phyloP scores from a whole-genome alignment of 2,888 invertebrate species.

The Drosophila yooni region DNA sequence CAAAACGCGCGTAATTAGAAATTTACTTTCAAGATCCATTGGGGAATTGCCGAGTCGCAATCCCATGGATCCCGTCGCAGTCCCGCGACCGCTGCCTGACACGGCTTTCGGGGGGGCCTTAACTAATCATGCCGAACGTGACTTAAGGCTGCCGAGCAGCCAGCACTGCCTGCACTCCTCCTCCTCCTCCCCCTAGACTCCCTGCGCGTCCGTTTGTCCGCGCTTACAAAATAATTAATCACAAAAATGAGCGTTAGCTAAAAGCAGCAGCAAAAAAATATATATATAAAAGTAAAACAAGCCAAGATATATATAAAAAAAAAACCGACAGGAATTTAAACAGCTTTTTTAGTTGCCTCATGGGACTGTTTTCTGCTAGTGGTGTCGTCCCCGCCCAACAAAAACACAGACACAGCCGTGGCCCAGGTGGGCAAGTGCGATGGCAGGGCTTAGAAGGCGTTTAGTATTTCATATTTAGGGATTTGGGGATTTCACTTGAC shows the following conservation, averaged over 20 bases:
- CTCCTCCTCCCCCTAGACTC: not conserved
- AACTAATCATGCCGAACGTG: constrained; percentile 82
- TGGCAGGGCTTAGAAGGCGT: constrained; percentile 65
- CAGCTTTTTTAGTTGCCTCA: constrained; percentile 78
- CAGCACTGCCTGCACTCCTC: constrained; percentile 11
- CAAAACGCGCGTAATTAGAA: constrained; percentile 81
- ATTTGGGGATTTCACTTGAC: constrained; percentile 69
- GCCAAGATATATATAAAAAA: constrained; percentile 16
- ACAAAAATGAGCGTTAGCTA: constrained; percentile 68
- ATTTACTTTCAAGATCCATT: constrained; percentile 81
- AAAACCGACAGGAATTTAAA: constrained; percentile 69
- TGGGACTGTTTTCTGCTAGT: constrained; percentile 67
- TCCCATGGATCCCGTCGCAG: constrained; percentile 33
- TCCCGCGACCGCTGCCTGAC: constrained; percentile 67
- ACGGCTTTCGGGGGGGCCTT: constrained; percentile 64
- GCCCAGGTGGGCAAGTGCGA: constrained; percentile 68
- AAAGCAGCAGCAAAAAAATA: constrained; percentile 15
- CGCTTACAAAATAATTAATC: constrained; percentile 80
- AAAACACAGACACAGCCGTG: constrained; percentile 13
- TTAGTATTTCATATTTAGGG: constrained; percentile 82
- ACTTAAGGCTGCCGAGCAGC: constrained; percentile 64
- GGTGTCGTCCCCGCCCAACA: constrained; percentile 25
- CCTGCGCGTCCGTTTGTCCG: constrained; percentile 32
- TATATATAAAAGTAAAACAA: constrained; percentile 7
- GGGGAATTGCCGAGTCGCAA: constrained; percentile 67